Evolutionary conservation across 2,797 vertebrate genomes (phyloP).

Genomic region (Lagocephalus sceleratus): DNA sequence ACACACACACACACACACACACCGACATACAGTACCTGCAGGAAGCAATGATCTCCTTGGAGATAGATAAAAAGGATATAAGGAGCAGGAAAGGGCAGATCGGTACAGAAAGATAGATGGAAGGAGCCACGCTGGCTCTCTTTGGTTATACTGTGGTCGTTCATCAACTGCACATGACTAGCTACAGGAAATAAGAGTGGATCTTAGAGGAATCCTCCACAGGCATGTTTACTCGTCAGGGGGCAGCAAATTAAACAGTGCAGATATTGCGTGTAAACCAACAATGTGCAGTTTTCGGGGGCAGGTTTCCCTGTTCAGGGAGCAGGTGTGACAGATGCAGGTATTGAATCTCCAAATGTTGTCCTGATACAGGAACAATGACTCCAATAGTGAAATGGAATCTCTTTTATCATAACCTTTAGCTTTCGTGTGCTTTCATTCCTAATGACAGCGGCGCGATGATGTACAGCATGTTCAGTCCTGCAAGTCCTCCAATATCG

Average conservation of each 20-base stretch:
- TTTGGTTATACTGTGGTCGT: constrained; percentile 44
- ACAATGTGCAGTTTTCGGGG: not conserved
- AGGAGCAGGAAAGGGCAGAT: constrained; percentile 53
- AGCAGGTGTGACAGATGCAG: constrained; percentile 1
- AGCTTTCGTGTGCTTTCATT: too few species aligned
- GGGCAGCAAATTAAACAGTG: constrained; percentile 38
- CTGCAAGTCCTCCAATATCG: too few species aligned
- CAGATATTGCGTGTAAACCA: constrained; percentile 19
- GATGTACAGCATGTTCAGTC: too few species aligned
- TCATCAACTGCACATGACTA: constrained; percentile 48
- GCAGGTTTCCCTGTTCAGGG: not conserved
- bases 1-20: not conserved
- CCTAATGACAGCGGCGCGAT: too few species aligned
- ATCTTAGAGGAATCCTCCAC: constrained; percentile 32
- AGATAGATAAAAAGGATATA: constrained; percentile 56
- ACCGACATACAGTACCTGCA: not conserved
- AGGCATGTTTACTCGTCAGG: constrained; percentile 37
- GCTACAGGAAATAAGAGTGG: constrained; percentile 43
- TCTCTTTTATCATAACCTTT: too few species aligned
- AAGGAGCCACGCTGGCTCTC: constrained; percentile 41
- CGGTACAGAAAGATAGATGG: constrained; percentile 46
- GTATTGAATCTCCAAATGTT: not conserved
- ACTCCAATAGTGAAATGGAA: constrained; percentile 4
- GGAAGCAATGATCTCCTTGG: constrained; percentile 43
- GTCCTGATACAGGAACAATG: not conserved